phyloP scores from a whole-genome alignment of 2,888 invertebrate genomes.

The Buathra laborator region DNA sequence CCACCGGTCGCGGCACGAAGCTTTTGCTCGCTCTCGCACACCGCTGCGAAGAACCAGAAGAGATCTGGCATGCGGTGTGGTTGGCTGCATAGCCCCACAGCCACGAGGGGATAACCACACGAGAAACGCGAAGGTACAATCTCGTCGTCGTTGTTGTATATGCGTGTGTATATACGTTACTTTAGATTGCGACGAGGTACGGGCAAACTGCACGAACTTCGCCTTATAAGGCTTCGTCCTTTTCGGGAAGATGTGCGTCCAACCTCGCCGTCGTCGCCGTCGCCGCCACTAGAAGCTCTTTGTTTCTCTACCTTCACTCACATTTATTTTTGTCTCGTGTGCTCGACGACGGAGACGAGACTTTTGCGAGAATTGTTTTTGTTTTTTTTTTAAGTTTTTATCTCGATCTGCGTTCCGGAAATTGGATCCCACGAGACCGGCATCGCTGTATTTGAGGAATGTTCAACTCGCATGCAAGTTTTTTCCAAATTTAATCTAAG shows the following conservation, averaged over 20 bases:
- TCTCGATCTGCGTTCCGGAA: constrained; percentile 51
- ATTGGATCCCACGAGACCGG: constrained; percentile 37
- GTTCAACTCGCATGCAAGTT: neutral
- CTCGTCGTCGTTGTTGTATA: neutral
- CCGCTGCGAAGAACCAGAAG: constrained; percentile 65
- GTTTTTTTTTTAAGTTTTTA: constrained; percentile 37
- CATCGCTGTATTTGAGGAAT: constrained; percentile 25
- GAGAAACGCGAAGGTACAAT: constrained; percentile 59
- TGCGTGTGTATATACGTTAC: constrained; percentile 47
- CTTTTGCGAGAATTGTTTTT: constrained; percentile 36
- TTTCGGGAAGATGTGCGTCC: constrained; percentile 73
- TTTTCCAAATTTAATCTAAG: neutral
- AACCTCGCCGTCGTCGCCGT: constrained; percentile 46
- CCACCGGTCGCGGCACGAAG: constrained; percentile 69
- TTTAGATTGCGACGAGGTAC: constrained; percentile 66
- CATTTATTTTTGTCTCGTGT: constrained; percentile 52
- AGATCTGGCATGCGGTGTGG: constrained; percentile 55
- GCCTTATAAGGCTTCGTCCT: constrained; percentile 80
- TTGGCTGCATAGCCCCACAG: constrained; percentile 43
- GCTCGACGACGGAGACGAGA: constrained; percentile 14
- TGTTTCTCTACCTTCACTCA: constrained; percentile 48
- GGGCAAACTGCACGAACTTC: constrained; percentile 73
- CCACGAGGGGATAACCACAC: constrained; percentile 58
- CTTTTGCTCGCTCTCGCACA: constrained; percentile 65
- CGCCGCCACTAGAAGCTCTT: constrained; percentile 67